phyloP scores from a whole-genome alignment of 2,888 invertebrate genomes.

The Eupithecia centaureata region DNA sequence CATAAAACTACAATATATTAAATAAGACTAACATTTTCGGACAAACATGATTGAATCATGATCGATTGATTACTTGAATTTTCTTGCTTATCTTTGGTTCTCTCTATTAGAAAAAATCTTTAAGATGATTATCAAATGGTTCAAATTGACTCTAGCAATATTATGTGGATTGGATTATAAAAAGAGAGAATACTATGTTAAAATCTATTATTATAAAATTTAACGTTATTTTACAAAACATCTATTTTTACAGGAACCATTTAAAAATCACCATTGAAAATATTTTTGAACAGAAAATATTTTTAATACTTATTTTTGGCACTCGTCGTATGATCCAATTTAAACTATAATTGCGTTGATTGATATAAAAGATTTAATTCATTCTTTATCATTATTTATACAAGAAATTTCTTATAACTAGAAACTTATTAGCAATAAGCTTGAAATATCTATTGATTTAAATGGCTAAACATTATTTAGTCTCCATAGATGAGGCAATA shows the following conservation, averaged over 20 bases:
- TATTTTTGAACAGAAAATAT: constrained; percentile 24
- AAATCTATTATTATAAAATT: constrained; percentile 15
- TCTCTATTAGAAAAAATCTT: not conserved
- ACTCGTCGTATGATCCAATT: constrained; percentile 32
- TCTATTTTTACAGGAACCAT: constrained; percentile 41
- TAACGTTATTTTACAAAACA: constrained; percentile 31
- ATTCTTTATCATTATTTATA: constrained; percentile 24
- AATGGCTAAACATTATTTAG: constrained; percentile 28
- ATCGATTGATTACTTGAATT: not conserved
- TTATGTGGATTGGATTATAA: not conserved
- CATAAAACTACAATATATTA: not conserved
- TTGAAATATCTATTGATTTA: constrained; percentile 10
- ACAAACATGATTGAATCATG: not conserved
- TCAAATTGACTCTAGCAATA: constrained; percentile 6
- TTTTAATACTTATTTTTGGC: constrained; percentile 38
- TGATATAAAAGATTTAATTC: constrained; percentile 31
- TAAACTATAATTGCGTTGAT: constrained; percentile 28
- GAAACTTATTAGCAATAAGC: constrained; percentile 15
- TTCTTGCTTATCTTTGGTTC: not conserved
- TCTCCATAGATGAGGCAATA: constrained; percentile 77
- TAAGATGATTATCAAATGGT: not conserved
- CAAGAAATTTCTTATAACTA: constrained; percentile 12
- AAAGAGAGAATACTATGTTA: constrained; percentile 4
- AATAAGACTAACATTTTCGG: not conserved
- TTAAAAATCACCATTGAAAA: constrained; percentile 26